Evolutionary conservation across 2,113 vertebrate species (phyloP).

Genomic region (Lasiurus borealis): DNA sequence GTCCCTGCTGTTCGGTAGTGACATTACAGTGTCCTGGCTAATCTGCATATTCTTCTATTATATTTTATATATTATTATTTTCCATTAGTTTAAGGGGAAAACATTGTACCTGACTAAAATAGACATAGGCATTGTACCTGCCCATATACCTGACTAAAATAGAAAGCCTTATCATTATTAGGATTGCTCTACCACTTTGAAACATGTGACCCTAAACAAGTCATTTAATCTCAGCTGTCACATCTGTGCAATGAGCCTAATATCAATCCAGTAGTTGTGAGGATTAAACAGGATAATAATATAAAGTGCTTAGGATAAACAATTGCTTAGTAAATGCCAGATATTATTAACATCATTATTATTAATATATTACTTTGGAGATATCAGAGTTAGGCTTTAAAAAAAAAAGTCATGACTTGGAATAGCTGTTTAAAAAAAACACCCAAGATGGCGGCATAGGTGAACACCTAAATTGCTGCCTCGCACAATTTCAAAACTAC

Average conservation of each 20-base stretch:
- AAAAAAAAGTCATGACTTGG: neutral
- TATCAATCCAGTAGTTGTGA: neutral
- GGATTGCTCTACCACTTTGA: neutral
- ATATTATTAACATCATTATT: conserved; percentile 31
- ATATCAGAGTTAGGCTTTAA: neutral
- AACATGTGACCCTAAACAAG: neutral
- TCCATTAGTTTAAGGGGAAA: neutral
- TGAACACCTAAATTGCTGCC: no score
- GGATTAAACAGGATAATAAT: conserved; percentile 33
- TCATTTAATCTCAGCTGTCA: conserved; percentile 9
- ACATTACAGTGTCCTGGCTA: no score
- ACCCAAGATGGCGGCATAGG: no score
- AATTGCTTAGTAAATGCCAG: conserved; percentile 49
- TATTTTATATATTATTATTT: neutral
- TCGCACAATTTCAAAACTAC: no score
- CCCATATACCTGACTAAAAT: neutral
- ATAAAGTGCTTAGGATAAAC: conserved; percentile 16
- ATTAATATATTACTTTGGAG: neutral
- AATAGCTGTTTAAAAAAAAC: neutral
- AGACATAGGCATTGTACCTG: neutral
- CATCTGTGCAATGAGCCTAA: conserved; percentile 26
- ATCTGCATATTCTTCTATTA: no score
- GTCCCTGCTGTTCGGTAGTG: no score
- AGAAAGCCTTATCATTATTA: neutral
- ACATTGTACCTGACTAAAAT: neutral